A percentile compares a stretch with the other conserved stretches of the same genome.
These are phyloP conservation scores for Dendrolimus punctatus DNA, from an alignment of 1,140 invertebrate genomes.

Conservation along the genomic window DNA sequence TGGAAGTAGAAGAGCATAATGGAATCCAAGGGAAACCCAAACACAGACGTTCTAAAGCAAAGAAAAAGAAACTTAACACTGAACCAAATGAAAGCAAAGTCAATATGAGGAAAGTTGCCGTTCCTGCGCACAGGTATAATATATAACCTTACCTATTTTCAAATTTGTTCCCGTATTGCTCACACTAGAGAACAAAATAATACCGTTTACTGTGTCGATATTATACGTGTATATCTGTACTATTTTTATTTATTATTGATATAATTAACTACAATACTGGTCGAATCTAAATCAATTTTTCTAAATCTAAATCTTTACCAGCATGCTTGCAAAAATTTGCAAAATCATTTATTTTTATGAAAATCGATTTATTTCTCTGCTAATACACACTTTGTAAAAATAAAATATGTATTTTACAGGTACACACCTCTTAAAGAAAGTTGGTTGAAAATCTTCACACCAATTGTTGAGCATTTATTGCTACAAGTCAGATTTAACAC, in stretches of 20 bases:
- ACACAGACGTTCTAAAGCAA: conserved; percentile 57
- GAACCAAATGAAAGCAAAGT: conserved; percentile 74
- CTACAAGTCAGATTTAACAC: conserved; percentile 97
- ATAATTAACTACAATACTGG: too few species aligned
- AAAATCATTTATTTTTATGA: too few species aligned
- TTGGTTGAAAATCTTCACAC: conserved; percentile 98
- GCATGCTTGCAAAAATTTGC: too few species aligned
- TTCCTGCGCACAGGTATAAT: conserved; percentile 75
- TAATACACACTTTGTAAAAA: too few species aligned
- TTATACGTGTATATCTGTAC: too few species aligned
- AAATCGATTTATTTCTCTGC: too few species aligned
- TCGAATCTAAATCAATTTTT: too few species aligned
- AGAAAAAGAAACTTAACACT: conserved; percentile 67
- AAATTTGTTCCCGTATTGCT: too few species aligned
- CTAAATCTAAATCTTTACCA: too few species aligned
- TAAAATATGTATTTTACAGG: conserved; percentile 75
- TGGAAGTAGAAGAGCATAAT: conserved; percentile 78
- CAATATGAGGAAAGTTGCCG: conserved; percentile 76
- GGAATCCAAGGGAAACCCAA: conserved; percentile 75
- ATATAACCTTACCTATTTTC: conserved; percentile 7
- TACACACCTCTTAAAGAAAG: conserved; percentile 96
- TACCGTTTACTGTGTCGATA: too few species aligned
- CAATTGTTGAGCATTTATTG: conserved; percentile 95
- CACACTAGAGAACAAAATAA: too few species aligned
- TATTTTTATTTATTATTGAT: too few species aligned